Evolutionary conservation across 1,140 invertebrate species (phyloP), one percentile per base, ranked within the genome.

Genomic region (Drosophila dunni): DNA sequence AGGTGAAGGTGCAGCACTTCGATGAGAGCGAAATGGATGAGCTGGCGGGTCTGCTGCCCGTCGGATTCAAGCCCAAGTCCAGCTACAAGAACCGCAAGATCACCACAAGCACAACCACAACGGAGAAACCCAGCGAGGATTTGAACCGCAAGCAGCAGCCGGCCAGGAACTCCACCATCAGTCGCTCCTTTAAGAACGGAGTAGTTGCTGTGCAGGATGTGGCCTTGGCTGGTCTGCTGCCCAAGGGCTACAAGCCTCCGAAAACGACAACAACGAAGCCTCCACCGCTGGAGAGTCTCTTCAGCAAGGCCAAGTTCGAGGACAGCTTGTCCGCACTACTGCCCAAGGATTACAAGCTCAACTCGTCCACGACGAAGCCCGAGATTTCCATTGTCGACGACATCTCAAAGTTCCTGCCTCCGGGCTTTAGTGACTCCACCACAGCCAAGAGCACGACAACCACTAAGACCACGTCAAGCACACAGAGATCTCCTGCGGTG

Each of bases 1-100:
- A 79, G 24, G 7, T 90, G 3, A 91, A 91, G 24, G 95, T 96
- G 1, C 94, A 94, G 63, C 96, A 96, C 85, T 96, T 96, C 65
- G 94, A 95, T 17, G 94, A 93, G 38, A 93, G 94, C 2, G 94
- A 94, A 92, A 94, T 95, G 89, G 95, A 95, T 57, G 93, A 95
- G 74, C 81, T 94, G 1, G 81, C 93, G 9, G 93, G 94, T 3
- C 86, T 96, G 2, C 84, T 96, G 11, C 95, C 95, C 1, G 88
- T 93, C 6, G 95, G 95, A 24, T 96, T 95, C 79, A 95, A 95
- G 82, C 90, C 93, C 9, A 93, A 94, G 73, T 75, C 86, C 0
- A 67, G 93, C 90, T 79, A 93, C 74, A 85, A 94, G 93, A 93
- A 94, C 93, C 88, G 93, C 90, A 91, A 94, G 93, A 80, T 93